Conservation (phyloP, 1,140 invertebrate genomes). For the Eufriesea mexicana region DNA sequence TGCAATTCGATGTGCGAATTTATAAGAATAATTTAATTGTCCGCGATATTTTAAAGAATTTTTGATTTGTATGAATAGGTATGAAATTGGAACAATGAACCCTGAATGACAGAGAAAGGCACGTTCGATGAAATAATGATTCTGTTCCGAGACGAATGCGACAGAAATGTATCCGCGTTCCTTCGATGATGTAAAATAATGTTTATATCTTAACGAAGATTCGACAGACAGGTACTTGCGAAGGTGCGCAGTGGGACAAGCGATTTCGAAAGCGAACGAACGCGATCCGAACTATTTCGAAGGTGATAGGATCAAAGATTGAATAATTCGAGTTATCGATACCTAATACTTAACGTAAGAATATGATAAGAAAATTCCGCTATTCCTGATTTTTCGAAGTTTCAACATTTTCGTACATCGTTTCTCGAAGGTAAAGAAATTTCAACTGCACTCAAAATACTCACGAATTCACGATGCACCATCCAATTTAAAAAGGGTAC, state of each 20-base stretch:
- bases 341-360: not conserved
- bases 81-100: not conserved
- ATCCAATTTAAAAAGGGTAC: not conserved
- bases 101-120: not conserved
- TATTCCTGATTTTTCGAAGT: not conserved
- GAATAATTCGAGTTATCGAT: not conserved
- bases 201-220: slow-evolving; percentile 31
- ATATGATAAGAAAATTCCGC: not conserved
- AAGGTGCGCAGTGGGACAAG: not conserved
- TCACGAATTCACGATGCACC: not conserved
- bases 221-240: slow-evolving; percentile 18
- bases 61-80: no score
- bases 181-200: slow-evolving; percentile 34
- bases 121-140: not conserved
- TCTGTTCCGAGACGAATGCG: not conserved
- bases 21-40: no score
- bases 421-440: not conserved
- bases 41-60: no score
- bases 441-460: not conserved
- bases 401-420: not conserved
- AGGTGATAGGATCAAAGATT: slow-evolving; percentile 11
- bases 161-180: slow-evolving; percentile 13
- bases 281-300: not conserved
- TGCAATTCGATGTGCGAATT: no score
- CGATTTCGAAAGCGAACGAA: not conserved